Conservation (phyloP, 2,113 vertebrate genomes). For the Numenius arquata region DNA sequence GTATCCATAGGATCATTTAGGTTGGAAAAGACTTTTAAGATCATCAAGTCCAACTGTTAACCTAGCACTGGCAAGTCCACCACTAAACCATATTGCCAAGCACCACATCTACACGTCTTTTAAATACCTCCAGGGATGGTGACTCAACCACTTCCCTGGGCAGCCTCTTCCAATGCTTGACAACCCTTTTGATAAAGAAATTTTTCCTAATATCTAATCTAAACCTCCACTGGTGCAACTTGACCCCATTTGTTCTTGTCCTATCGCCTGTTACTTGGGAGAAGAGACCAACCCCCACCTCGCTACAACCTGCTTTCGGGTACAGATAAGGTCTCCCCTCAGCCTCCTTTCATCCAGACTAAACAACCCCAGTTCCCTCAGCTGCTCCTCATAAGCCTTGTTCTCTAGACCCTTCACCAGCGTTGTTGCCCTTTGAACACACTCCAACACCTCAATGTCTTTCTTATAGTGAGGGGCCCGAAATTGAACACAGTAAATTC, state of each 20-base stretch:
- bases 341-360: not conserved
- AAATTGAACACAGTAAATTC: not conserved
- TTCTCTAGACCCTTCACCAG: not conserved
- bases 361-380: not conserved
- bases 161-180: not conserved
- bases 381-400: not conserved
- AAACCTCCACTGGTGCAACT: not conserved
- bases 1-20: not conserved
- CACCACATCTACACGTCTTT: not conserved
- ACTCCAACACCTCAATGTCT: not conserved
- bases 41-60: not conserved
- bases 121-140: not conserved
- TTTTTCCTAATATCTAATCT: not conserved
- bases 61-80: not conserved
- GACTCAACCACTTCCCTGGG: not conserved
- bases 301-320: not conserved
- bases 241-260: not conserved
- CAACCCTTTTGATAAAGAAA: not conserved
- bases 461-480: not conserved
- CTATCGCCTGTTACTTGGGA: not conserved
- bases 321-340: not conserved
- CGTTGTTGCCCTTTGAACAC: not conserved
- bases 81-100: not conserved
- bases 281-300: not conserved
- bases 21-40: not conserved